phyloP scores from a whole-genome alignment of 1,140 invertebrate genomes.

The Heliconius himera region DNA sequence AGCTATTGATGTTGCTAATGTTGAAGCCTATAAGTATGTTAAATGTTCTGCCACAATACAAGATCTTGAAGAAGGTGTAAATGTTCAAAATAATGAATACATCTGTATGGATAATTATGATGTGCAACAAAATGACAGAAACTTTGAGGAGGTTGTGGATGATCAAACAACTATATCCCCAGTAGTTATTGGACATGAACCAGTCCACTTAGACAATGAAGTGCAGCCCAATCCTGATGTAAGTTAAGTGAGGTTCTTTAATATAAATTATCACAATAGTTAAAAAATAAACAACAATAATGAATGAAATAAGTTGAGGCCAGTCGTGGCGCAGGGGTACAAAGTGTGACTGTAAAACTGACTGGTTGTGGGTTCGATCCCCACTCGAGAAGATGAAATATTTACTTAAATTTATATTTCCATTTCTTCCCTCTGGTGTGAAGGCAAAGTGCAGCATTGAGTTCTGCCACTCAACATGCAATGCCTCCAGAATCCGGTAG shows the following conservation, averaged over 20 bases:
- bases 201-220: conserved; percentile 70
- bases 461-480: no score
- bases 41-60: conserved; percentile 56
- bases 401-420: no score
- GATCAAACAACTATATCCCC: conserved; percentile 40
- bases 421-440: no score
- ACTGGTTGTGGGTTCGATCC: no score
- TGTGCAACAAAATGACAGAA: conserved; percentile 29
- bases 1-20: conserved; percentile 46
- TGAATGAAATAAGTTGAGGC: no score
- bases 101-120: conserved; percentile 45
- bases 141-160: conserved; percentile 31
- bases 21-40: conserved; percentile 45
- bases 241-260: conserved; percentile 26
- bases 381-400: no score
- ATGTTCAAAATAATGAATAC: conserved; percentile 52
- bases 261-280: neutral
- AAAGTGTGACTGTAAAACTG: no score
- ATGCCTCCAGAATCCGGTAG: no score
- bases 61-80: conserved; percentile 48
- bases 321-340: no score
- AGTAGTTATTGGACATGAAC: conserved; percentile 39
- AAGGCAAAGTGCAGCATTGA: no score
- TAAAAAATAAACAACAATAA: no score
- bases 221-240: conserved; percentile 59